Conservation (phyloP, 2,113 vertebrate species). For the Cyanoderma ruficeps region DNA sequence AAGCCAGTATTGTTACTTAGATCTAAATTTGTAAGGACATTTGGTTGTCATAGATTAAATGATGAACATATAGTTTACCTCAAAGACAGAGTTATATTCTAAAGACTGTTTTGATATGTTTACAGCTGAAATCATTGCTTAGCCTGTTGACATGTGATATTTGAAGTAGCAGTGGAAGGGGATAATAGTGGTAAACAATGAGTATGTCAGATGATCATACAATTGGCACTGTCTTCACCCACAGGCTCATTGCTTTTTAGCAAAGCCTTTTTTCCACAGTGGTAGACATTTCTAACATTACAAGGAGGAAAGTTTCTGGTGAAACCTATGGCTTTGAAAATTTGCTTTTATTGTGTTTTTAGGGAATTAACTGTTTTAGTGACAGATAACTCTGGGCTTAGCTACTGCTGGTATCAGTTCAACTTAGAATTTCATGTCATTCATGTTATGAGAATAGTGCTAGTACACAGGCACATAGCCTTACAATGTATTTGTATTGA, state of each 20-base stretch:
- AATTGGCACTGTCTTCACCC: neutral
- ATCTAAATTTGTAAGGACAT: constrained; percentile 35
- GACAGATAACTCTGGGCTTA: neutral
- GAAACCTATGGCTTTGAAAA: neutral
- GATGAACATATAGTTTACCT: neutral
- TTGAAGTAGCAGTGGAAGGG: neutral
- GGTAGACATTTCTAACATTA: neutral
- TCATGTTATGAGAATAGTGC: neutral
- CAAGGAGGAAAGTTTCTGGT: neutral
- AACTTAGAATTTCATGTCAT: neutral
- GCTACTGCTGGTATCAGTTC: neutral
- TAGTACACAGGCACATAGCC: neutral
- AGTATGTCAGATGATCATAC: neutral
- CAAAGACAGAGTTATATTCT: neutral
- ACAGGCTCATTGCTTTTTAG: neutral
- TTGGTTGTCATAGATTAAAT: neutral
- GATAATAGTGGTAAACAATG: neutral
- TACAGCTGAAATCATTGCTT: neutral
- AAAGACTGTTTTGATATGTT: neutral
- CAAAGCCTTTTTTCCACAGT: neutral
- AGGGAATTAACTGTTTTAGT: neutral
- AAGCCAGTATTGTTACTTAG: constrained; percentile 56
- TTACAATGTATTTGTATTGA: neutral
- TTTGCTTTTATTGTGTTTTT: neutral
- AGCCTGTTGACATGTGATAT: neutral